A percentile compares a stretch with the other conserved stretches of the same genome.
Conservation (phyloP, 2,797 vertebrate species). For the Dipus sagitta region DNA sequence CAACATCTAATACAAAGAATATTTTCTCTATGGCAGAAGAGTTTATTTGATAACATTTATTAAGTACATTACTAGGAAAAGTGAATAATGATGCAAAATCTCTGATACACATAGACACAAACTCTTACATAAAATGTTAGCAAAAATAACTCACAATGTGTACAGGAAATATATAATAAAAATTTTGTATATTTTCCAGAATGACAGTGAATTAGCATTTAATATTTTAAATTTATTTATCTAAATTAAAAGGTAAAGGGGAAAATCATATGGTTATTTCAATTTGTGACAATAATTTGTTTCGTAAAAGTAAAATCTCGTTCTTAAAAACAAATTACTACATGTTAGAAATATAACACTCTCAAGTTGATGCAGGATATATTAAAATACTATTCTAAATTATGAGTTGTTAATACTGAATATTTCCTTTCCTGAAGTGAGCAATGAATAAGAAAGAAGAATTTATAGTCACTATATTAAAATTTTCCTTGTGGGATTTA, state of each 20-base stretch:
- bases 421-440: not conserved
- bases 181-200: not conserved
- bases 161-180: not conserved
- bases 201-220: not conserved
- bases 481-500: not conserved
- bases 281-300: not conserved
- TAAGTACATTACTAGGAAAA: not conserved
- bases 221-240: not conserved
- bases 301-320: not conserved
- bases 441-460: not conserved
- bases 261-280: not conserved
- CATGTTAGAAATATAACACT: not conserved
- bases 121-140: not conserved
- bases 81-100: too few relatives aligned
- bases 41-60: too few relatives aligned
- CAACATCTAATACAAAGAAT: too few relatives aligned
- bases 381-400: not conserved
- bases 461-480: not conserved
- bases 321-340: not conserved
- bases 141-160: not conserved
- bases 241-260: not conserved
- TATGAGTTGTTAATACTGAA: not conserved
- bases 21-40: not conserved
- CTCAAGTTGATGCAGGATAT: too few relatives aligned
- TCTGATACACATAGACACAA: not conserved